Evolutionary conservation across 2,888 invertebrate genomes (phyloP).

Genomic region (Rotaria socialis): DNA sequence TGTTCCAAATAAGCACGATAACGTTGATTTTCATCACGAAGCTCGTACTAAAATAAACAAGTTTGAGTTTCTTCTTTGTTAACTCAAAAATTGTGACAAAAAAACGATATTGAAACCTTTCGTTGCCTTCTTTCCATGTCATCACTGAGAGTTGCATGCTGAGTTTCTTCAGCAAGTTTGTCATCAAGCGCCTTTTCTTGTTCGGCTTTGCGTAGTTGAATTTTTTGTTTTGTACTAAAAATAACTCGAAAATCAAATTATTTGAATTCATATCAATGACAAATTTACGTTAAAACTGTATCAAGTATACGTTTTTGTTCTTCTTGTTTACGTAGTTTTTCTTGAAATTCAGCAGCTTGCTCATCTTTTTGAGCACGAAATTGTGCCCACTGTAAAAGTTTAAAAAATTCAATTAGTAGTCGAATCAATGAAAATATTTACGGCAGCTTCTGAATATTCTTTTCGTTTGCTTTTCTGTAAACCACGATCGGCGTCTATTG

Average conservation of each 20-base stretch:
- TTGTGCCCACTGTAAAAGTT: not conserved
- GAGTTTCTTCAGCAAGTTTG: slow-evolving; percentile 3
- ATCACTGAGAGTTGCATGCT: not conserved
- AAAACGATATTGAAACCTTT: not conserved
- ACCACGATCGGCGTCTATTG: not conserved
- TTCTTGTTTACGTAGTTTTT: slow-evolving; percentile 18
- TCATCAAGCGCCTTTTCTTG: not conserved
- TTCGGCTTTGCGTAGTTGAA: slow-evolving; percentile 1
- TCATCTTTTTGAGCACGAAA: slow-evolving; percentile 19
- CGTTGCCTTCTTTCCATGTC: not conserved
- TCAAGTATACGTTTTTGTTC: slow-evolving; percentile 4
- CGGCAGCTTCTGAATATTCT: slow-evolving; percentile 13
- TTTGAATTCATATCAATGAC: not conserved
- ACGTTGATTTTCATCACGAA: slow-evolving; percentile 20
- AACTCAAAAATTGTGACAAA: not conserved
- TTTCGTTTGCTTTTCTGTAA: not conserved
- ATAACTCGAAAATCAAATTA: too few relatives aligned
- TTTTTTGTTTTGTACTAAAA: slow-evolving; percentile 2
- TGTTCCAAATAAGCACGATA: slow-evolving; percentile 23
- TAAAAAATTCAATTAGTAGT: too few relatives aligned
- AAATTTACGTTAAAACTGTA: not conserved
- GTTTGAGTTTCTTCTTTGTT: not conserved
- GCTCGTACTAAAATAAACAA: not conserved
- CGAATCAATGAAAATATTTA: not conserved
- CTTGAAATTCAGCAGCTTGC: slow-evolving; percentile 9